These are phyloP conservation scores for Pipistrellus pygmaeus DNA, from an alignment of 2,797 vertebrate species.

Conservation along the genomic window DNA sequence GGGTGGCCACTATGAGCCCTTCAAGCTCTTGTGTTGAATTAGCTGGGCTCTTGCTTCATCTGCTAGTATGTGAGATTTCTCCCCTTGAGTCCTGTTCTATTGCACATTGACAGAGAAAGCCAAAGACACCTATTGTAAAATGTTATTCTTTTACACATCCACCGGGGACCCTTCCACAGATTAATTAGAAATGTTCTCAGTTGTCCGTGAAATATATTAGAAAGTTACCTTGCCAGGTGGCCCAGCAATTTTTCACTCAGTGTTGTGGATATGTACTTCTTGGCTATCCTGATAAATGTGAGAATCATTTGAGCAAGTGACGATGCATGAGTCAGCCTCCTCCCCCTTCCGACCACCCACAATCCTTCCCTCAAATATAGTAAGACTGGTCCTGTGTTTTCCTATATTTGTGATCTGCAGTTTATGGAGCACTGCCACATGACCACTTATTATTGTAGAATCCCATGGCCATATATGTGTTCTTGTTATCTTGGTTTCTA, in stretches of 20 bases:
- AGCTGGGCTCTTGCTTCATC: neutral
- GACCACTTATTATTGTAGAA: neutral
- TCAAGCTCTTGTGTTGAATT: neutral
- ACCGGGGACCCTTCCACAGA: neutral
- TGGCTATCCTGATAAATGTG: neutral
- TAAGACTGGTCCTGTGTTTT: neutral
- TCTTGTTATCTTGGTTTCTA: neutral
- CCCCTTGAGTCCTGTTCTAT: neutral
- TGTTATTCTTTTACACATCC: neutral
- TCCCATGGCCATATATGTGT: accelerated
- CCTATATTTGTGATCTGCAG: neutral
- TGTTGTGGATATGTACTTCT: neutral
- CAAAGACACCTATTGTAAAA: neutral
- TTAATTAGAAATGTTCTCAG: neutral
- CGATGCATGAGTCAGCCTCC: accelerated
- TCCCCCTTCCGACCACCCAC: neutral
- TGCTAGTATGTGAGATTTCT: neutral
- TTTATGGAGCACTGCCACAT: neutral
- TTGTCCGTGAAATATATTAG: neutral
- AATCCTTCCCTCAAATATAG: accelerated
- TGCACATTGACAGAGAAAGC: neutral
- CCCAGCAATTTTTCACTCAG: neutral
- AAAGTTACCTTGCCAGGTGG: neutral
- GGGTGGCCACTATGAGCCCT: neutral
- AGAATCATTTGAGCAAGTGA: neutral